A percentile compares a stretch with the other conserved stretches of the same genome.
Conservation (phyloP, 2,113 vertebrate species). For the Pica pica region DNA sequence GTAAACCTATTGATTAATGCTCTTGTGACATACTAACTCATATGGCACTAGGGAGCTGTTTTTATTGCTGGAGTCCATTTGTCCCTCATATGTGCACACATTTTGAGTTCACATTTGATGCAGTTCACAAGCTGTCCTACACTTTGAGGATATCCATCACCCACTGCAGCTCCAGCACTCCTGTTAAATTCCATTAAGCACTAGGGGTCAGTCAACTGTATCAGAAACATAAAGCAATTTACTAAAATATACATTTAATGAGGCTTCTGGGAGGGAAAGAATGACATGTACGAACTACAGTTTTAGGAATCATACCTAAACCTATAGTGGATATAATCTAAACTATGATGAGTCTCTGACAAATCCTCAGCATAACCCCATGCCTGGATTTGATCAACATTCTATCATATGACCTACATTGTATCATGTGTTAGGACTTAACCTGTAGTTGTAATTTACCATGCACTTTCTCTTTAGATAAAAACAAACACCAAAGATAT, state of each 20-base stretch:
- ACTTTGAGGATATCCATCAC: neutral
- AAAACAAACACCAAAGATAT: neutral
- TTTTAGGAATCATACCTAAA: constrained; percentile 6
- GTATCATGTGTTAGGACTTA: neutral
- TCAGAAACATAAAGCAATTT: neutral
- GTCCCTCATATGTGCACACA: neutral
- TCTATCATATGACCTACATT: neutral
- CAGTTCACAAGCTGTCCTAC: neutral
- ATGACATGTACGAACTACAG: neutral
- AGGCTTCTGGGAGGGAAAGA: neutral
- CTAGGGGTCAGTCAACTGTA: constrained; percentile 1
- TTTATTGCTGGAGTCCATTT: neutral
- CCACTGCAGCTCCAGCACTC: neutral
- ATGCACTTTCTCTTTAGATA: neutral
- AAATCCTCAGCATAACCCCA: neutral
- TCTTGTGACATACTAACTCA: neutral
- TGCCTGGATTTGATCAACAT: neutral
- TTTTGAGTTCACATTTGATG: neutral
- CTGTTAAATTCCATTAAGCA: constrained; percentile 20
- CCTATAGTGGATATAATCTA: neutral
- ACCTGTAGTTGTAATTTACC: neutral
- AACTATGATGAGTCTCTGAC: neutral
- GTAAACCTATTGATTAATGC: constrained; percentile 18
- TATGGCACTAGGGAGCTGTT: neutral
- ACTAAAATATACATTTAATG: neutral